These are phyloP conservation scores for Nymphalis c-album DNA, from an alignment of 2,888 invertebrate genomes.

Conservation along the genomic window DNA sequence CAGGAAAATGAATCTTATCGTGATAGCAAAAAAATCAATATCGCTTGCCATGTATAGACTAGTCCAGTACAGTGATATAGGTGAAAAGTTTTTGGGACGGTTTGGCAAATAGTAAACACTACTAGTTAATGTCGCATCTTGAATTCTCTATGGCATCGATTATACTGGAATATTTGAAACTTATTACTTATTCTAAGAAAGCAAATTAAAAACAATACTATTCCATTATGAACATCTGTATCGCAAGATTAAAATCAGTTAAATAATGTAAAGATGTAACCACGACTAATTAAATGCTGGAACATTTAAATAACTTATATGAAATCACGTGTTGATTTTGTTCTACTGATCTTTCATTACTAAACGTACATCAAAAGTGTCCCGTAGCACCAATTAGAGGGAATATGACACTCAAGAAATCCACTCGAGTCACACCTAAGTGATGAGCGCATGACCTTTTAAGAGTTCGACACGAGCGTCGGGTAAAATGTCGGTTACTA, in stretches of 20 bases:
- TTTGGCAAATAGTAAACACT: constrained; percentile 14
- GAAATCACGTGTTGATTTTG: constrained; percentile 3
- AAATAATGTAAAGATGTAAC: too few relatives aligned
- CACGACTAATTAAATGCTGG: too few relatives aligned
- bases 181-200: too few relatives aligned
- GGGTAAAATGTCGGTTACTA: background rate
- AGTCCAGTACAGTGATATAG: constrained; percentile 5
- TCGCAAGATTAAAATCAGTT: too few relatives aligned
- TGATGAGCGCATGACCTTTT: constrained; percentile 15
- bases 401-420: constrained; percentile 11
- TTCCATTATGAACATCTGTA: too few relatives aligned
- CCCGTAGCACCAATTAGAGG: constrained; percentile 11
- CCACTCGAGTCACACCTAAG: constrained; percentile 15
- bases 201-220: too few relatives aligned
- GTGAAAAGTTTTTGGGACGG: constrained; percentile 17
- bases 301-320: background rate
- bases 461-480: constrained; percentile 4
- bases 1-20: constrained; percentile 22
- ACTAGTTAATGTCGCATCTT: background rate
- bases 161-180: background rate
- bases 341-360: background rate
- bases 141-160: background rate
- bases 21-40: constrained; percentile 6
- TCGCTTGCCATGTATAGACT: background rate
- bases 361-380: constrained; percentile 6